Percentiles rank a stretch among this genome's conserved stretches.
phyloP scores from a whole-genome alignment of 1,140 invertebrate species.

The Protaetia brevitarsis region DNA sequence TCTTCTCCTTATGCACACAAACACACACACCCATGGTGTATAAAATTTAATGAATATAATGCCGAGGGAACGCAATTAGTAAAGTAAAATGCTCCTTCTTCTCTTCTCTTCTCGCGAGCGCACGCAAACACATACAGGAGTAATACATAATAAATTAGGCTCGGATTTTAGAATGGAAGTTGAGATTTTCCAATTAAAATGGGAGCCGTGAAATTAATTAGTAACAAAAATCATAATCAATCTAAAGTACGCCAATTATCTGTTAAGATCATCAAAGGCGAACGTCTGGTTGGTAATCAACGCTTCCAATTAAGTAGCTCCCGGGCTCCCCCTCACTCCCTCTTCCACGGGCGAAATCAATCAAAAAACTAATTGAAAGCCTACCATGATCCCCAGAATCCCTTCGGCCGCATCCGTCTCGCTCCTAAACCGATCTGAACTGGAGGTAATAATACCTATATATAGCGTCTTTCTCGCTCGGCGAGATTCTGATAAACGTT shows the following conservation, averaged over 20 bases:
- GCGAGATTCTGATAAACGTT: conserved; percentile 36
- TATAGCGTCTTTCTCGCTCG: conserved; percentile 23
- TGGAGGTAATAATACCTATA: background rate
- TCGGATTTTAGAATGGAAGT: conserved; percentile 26
- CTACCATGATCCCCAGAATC: conserved; percentile 43
- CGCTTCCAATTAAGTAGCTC: conserved; percentile 48
- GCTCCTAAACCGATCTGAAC: background rate
- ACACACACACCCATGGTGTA: no score
- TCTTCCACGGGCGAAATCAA: conserved; percentile 48
- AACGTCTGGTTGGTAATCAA: conserved; percentile 45
- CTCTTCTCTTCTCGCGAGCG: background rate
- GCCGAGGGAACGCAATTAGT: conserved; percentile 6
- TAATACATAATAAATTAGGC: conserved; percentile 20
- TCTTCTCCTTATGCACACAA: background rate
- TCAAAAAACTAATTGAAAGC: conserved; percentile 50
- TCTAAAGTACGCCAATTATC: conserved; percentile 48
- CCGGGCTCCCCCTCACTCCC: no score
- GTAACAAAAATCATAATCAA: conserved; percentile 47
- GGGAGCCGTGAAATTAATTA: conserved; percentile 31
- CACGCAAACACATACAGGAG: conserved; percentile 33
- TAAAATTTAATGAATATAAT: conserved; percentile 18
- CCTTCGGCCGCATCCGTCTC: conserved; percentile 33
- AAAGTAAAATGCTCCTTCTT: background rate
- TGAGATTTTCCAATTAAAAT: conserved; percentile 23
- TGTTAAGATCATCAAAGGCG: conserved; percentile 46